A percentile compares a stretch with the other conserved stretches of the same genome.
Evolutionary conservation across 2,797 vertebrate genomes (phyloP).

Genomic region (Hyperoplus immaculatus): DNA sequence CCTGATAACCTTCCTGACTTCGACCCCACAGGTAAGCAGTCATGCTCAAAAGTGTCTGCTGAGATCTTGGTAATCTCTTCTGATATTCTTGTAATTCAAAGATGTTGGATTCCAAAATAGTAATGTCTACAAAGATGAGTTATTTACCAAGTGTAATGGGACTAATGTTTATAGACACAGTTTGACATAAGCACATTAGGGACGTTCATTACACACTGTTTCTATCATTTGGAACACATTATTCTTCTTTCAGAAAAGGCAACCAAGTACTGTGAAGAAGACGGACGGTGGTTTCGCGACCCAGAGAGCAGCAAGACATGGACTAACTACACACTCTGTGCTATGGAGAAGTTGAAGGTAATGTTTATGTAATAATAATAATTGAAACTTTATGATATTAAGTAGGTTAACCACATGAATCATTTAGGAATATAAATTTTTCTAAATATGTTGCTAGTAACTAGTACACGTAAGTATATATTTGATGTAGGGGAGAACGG

Average conservation of each 20-base stretch:
- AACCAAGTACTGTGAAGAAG: constrained; percentile 91
- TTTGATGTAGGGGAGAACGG: too few species aligned
- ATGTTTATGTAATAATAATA: constrained; percentile 7
- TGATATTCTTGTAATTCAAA: neutral
- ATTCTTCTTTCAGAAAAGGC: constrained; percentile 85
- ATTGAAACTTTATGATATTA: neutral
- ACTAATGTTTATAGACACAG: neutral
- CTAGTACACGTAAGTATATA: neutral
- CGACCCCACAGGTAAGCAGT: constrained; percentile 88
- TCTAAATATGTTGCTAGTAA: neutral
- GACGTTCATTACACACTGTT: neutral
- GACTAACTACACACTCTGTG: constrained; percentile 95
- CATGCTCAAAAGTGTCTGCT: neutral
- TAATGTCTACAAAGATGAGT: constrained; percentile 8
- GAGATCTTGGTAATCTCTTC: neutral
- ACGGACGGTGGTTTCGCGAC: constrained; percentile 92
- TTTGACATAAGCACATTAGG: neutral
- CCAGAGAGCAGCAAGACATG: constrained; percentile 91
- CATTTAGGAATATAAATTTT: neutral
- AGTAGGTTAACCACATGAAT: neutral
- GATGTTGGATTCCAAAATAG: neutral
- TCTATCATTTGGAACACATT: neutral
- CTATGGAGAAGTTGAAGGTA: constrained; percentile 90
- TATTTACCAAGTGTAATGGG: neutral
- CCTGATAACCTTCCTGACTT: constrained; percentile 92